phyloP scores from a whole-genome alignment of 2,888 invertebrate species.

The Psylliodes chrysocephalus region DNA sequence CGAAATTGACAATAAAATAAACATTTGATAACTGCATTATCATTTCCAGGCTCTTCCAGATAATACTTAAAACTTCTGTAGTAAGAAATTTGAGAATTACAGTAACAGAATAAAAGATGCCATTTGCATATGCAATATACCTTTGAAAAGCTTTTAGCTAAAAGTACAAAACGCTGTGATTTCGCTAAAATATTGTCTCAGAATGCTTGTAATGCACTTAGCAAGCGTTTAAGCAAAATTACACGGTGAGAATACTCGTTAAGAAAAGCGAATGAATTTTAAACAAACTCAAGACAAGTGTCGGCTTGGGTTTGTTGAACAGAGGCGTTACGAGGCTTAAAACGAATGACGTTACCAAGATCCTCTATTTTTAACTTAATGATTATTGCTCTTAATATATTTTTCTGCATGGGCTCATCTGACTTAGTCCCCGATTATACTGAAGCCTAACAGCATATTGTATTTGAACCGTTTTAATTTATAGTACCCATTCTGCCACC shows the following conservation, averaged over 20 bases:
- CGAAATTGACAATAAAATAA: background rate
- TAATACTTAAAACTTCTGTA: background rate
- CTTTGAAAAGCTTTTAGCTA: constrained; percentile 40
- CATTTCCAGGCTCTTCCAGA: background rate
- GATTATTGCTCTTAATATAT: no score
- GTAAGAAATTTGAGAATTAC: constrained; percentile 21
- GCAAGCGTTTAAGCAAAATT: constrained; percentile 45
- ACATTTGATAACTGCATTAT: constrained; percentile 2
- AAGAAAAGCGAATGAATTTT: constrained; percentile 46
- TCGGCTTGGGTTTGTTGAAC: constrained; percentile 42
- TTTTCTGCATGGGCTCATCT: no score
- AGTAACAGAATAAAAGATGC: constrained; percentile 36
- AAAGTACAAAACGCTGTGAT: constrained; percentile 44
- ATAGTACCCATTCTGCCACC: no score
- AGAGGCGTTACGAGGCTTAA: constrained; percentile 28
- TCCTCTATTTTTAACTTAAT: no score
- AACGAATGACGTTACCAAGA: no score
- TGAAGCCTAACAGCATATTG: no score
- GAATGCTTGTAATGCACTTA: constrained; percentile 44
- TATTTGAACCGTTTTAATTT: no score
- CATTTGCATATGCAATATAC: constrained; percentile 46
- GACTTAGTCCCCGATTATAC: no score
- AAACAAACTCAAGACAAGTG: constrained; percentile 47
- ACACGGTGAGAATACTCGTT: constrained; percentile 46
- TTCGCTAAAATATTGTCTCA: constrained; percentile 45